Evolutionary conservation across 2,888 invertebrate species (phyloP).

Genomic region (Leptinotarsa haldemani): DNA sequence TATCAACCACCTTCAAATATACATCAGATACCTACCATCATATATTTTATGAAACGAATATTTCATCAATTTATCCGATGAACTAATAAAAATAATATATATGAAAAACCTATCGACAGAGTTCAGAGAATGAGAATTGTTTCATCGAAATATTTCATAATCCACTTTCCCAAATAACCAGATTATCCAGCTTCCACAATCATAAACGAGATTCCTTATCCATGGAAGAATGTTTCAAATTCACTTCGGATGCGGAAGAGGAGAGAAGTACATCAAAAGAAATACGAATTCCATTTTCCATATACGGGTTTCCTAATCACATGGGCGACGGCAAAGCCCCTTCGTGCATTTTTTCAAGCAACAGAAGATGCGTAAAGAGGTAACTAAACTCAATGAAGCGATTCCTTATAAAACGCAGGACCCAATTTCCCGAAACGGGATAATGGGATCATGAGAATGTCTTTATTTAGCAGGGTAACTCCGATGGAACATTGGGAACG

Average conservation of each 20-base stretch:
- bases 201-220: neutral
- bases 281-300: slow-evolving; percentile 15
- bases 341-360: slow-evolving; percentile 9
- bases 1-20: too few species aligned
- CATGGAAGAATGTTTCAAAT: neutral
- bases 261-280: slow-evolving; percentile 2
- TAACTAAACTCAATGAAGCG: slow-evolving; percentile 31
- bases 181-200: neutral
- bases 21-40: too few species aligned
- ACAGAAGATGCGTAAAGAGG: slow-evolving; percentile 21
- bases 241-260: neutral
- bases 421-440: slow-evolving; percentile 59
- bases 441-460: slow-evolving; percentile 60
- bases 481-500: slow-evolving; percentile 55
- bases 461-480: slow-evolving; percentile 57
- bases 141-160: slow-evolving; percentile 1
- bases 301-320: slow-evolving; percentile 12
- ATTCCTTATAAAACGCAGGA: slow-evolving; percentile 43
- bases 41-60: too few species aligned
- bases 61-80: too few species aligned
- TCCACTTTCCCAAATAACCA: neutral
- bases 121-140: neutral
- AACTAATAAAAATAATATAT: neutral
- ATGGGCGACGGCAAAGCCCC: neutral
- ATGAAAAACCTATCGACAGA: neutral